Percentiles rank a stretch among this genome's conserved stretches.
Conservation (phyloP, 2,797 vertebrate species). For the Thalassophryne amazonica region DNA sequence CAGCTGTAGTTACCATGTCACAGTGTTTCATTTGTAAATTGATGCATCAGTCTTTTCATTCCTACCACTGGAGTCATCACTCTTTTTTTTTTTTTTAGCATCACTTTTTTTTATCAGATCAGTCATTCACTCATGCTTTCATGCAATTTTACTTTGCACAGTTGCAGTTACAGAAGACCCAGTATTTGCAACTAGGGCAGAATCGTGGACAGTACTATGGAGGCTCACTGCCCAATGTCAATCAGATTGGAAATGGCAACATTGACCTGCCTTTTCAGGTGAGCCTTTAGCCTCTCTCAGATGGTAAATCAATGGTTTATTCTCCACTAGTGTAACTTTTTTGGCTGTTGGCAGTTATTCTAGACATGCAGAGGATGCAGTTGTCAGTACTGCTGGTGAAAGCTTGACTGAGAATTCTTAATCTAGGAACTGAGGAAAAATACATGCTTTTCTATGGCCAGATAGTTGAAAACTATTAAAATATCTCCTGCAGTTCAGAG, state of each 20-base stretch:
- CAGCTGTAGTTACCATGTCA: constrained; percentile 37
- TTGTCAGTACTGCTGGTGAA: constrained; percentile 33
- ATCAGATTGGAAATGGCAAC: constrained; percentile 96
- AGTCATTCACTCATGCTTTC: constrained; percentile 82
- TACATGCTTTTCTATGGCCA: constrained; percentile 17
- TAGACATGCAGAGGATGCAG: constrained; percentile 35
- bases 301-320: constrained; percentile 67
- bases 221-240: constrained; percentile 98
- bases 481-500: constrained; percentile 21
- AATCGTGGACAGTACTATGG: constrained; percentile 98
- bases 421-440: constrained; percentile 3
- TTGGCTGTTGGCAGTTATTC: constrained; percentile 44
- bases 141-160: constrained; percentile 87
- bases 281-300: constrained; percentile 79
- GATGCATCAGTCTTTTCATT: constrained; percentile 23
- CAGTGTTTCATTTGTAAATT: constrained; percentile 33
- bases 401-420: constrained; percentile 14
- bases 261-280: constrained; percentile 99
- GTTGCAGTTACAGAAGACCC: constrained; percentile 99
- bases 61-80: constrained; percentile 35
- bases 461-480: constrained; percentile 19
- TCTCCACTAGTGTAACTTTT: constrained; percentile 50
- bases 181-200: constrained; percentile 98
- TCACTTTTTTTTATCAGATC: constrained; percentile 62
- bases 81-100: constrained; percentile 50